These are phyloP conservation scores for Aulostomus chinensis DNA, from an alignment of 2,797 vertebrate genomes.

Conservation along the genomic window DNA sequence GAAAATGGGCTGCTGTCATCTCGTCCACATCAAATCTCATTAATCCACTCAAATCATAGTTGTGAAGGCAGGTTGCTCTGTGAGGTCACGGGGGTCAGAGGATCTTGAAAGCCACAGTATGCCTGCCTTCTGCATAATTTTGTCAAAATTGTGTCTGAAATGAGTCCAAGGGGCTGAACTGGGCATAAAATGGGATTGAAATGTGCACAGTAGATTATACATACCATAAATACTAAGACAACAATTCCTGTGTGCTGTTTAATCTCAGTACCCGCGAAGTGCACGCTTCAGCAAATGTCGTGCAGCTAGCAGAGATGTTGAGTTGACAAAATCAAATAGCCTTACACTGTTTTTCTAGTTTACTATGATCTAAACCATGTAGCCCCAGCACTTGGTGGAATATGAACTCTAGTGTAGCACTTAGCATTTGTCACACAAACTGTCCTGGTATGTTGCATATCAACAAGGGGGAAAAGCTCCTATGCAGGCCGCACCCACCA, in stretches of 20 bases:
- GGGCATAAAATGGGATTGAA: neutral
- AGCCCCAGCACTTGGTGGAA: slow-evolving; percentile 5
- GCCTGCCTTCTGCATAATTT: too few species aligned
- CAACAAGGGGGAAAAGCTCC: slow-evolving; percentile 52
- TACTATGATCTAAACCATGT: slow-evolving; percentile 6
- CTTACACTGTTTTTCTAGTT: slow-evolving; percentile 18
- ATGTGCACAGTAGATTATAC: slow-evolving; percentile 11
- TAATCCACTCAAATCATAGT: too few species aligned
- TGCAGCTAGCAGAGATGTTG: slow-evolving; percentile 10
- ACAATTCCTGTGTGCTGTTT: slow-evolving; percentile 17
- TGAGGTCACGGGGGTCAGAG: too few species aligned
- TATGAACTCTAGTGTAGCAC: slow-evolving; percentile 23
- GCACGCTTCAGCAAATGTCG: slow-evolving; percentile 18
- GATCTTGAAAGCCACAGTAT: too few species aligned
- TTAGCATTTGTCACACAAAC: slow-evolving; percentile 17
- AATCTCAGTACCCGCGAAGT: slow-evolving; percentile 2
- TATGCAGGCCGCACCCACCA: slow-evolving; percentile 74
- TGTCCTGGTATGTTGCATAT: slow-evolving; percentile 15
- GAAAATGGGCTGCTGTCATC: too few species aligned
- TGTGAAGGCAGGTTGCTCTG: too few species aligned
- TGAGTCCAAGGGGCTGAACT: neutral
- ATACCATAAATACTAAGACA: slow-evolving; percentile 44
- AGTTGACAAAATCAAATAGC: slow-evolving; percentile 3
- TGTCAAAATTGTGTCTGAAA: neutral
- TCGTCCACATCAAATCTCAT: too few species aligned